Evolutionary conservation across 2,113 vertebrate genomes (phyloP), one percentile per base, ranked within the genome.

Genomic region (Triplophysa tibetana): DNA sequence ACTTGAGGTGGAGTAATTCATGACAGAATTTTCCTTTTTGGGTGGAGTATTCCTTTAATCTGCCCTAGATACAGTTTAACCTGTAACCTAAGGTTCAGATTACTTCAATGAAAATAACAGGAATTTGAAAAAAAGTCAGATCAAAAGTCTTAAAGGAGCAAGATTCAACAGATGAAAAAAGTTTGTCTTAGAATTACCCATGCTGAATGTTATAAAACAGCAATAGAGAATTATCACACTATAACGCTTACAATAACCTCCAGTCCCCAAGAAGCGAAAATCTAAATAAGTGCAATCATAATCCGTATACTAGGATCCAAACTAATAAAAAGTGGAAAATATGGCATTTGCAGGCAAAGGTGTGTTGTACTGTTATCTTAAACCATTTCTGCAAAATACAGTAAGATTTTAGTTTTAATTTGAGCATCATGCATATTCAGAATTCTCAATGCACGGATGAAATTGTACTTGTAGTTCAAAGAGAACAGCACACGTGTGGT

Each of bases 321-420:
- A 81, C 62, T 80, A 86, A 91, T 88, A 89, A 90, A 67, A 60
- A 83, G 85, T 86, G 87, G 89, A 90, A 85, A 86, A 88, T 89
- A 89, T 89, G 89, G 86, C 70, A 70, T 86, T 83, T 81, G 91
- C 92, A 93, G 89, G 91, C 88, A 89, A 85, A 85, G 84, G 82
- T 81, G 75, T 83, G 85, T 52, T 85, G 91, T 93, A 91, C 91
- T 91, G 85, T 93, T 93, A 86, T 92, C 91, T 92, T 89, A 91
- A 89, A 91, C 83, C 85, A 86, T 89, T 81, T 83, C 73, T 83
- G 41, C 10, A 11, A 48, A 61, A 65, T 17, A 48, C 26, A 68
- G 26, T 77, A 70, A 82, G 60, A 68, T 16, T 43, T 60, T 45
- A 2, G 23, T 83, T 67, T 70, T 24, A 62, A 82, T 75, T 75